Evolutionary conservation across 2,888 invertebrate genomes (phyloP).

Genomic region (Strigamia crassipes): DNA sequence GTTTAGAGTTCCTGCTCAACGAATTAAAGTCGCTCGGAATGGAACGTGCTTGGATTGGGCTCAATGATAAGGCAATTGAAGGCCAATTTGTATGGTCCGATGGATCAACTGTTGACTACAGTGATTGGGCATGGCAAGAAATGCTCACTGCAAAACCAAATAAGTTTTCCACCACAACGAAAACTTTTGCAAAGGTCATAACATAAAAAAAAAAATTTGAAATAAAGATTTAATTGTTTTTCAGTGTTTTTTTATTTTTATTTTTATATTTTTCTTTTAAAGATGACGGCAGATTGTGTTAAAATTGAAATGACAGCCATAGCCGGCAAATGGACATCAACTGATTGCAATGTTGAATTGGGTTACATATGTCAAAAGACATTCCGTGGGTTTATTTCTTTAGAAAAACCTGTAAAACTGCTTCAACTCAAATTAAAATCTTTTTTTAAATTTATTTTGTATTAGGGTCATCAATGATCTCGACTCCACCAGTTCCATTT

Average conservation of each 20-base stretch:
- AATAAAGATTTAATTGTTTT: neutral
- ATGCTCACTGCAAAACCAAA: neutral
- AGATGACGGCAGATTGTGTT: neutral
- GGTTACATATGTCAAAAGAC: conserved; percentile 17
- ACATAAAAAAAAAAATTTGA: neutral
- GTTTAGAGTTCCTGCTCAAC: neutral
- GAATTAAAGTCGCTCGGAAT: neutral
- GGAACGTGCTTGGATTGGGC: conserved; percentile 22
- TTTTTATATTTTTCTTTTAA: neutral
- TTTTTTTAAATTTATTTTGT: neutral
- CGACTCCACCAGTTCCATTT: neutral
- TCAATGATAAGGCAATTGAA: neutral
- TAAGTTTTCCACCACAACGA: neutral
- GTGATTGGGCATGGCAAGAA: neutral
- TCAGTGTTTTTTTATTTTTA: too few species aligned
- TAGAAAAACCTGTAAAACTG: neutral
- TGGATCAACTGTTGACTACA: neutral
- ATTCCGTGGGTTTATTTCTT: neutral
- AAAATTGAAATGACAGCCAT: neutral
- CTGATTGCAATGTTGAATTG: neutral
- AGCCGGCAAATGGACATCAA: neutral
- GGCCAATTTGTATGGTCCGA: conserved; percentile 13
- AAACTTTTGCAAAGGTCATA: neutral
- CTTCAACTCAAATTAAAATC: neutral
- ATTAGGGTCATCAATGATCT: neutral